Base-by-base conservation (phyloP, 2,113 vertebrate genomes). In the Tauraco erythrolophus region DNA sequence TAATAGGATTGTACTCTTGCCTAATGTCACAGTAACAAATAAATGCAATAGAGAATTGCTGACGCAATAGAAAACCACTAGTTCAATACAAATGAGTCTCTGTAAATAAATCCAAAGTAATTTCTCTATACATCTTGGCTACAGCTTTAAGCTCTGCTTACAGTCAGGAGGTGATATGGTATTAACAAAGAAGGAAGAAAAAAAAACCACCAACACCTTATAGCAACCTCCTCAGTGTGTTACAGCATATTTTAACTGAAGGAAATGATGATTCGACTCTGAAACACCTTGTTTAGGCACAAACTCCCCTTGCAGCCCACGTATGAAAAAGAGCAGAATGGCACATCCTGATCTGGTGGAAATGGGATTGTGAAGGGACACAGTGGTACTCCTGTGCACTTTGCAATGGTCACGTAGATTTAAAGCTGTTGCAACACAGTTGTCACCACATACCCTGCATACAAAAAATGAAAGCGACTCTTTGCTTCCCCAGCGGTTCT, bases 1-100 rank as follows among this genome's bases (percentile, higher is more conserved):
- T 98, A 98, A 98, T 98, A 98, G 97, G 96, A 97, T 98, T 98
- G 97, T 97, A 93, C 96, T 97, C 95, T 97, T 96, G 95, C 98
- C 97, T 97, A 97, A 96, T 90, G 96, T 96, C 93, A 87, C 80
- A 89, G 95, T 96, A 97, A 98, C 98, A 98, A 98, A 98, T 97
- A 98, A 98, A 98, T 94, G 96, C 97, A 97, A 97, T 93, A 95
- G 93, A 97, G 97, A 98, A 95, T 86, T 98, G 98, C 98, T 98
- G 98, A 98, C 98, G 98, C 97, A 88, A 97, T 90, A 83, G 97
- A 97, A 98, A 98, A 92, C 96, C 88, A 97, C 97, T 98, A 97
- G 97, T 98, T 98, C 98, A 97, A 98, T 97, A 98, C 79, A 98
- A 98, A 98, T 74, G 95, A 97, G 92, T 83, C 94, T 92, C 96